Evolutionary conservation across 2,888 invertebrate species (phyloP), one percentile per base, ranked within the genome.

Genomic region (Acrobasis suavella): DNA sequence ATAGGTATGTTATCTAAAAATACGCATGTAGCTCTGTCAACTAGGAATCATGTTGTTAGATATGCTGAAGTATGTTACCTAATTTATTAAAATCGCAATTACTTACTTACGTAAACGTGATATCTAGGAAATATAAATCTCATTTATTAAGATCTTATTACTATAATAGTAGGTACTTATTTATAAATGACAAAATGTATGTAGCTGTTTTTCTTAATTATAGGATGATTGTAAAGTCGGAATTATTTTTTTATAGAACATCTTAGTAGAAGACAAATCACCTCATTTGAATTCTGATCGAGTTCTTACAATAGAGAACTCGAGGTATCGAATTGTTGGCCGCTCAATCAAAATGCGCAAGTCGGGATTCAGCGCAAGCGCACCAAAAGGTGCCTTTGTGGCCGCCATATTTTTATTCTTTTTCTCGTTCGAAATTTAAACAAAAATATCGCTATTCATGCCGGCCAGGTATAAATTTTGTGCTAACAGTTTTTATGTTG

Each of bases 381-480:
- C 87, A 81, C 69, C 71, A 62, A 82, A 80, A 86, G 85, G 87
- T 86, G 85, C 87, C 87, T 88, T 88, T 89, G 84, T 81, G 84
- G 82, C 89, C 76, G 89, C 90, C 91, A 91, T 91, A 79, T 86
- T 90, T 86, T 87, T 85, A 42, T 54, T 80, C 81, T 74, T 78
- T 80, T 82, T 72, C 73, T 74, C 74, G 79, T 83, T 87, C 80
- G 81, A 77, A 79, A 78, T 81, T 81, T 80, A 80, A 78, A 86
- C 84, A 72, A 83, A 86, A 88, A 86, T 87, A 86, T 78, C 82
- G 79, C 80, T 87, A 88, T 91, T 90, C 87, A 90, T 89, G 86
- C 85, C 75, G 82, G 81, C 82, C 91, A 91, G 91, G 91, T 91
- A 91, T 85, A 90, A 85, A 86, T 83, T 85, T 85, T 79, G 76